A percentile compares a stretch with the other conserved stretches of the same genome.
phyloP scores from a whole-genome alignment of 2,888 invertebrate genomes.

The Diadromus collaris region DNA sequence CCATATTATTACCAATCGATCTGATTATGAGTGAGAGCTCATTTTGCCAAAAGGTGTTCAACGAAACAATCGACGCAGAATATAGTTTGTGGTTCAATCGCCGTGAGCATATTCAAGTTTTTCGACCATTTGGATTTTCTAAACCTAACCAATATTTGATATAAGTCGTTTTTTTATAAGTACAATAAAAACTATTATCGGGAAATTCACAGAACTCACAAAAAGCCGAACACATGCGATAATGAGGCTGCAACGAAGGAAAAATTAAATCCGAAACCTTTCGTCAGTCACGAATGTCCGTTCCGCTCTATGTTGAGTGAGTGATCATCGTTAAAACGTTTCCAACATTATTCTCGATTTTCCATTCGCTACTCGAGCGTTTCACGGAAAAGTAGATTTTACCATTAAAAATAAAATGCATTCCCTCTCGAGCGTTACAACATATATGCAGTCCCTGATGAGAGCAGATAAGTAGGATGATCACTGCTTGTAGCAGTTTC shows the following conservation, averaged over 20 bases:
- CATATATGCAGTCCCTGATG: background rate
- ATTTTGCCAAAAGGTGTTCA: no score
- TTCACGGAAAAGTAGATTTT: background rate
- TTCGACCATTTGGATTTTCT: no score
- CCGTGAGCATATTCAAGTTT: no score
- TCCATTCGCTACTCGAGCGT: background rate
- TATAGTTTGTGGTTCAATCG: no score
- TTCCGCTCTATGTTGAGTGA: background rate
- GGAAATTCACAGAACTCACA: background rate
- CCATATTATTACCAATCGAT: no score
- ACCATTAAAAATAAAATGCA: background rate
- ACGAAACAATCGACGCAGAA: no score
- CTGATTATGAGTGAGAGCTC: no score
- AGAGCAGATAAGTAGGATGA: background rate
- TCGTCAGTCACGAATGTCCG: background rate
- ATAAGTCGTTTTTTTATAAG: no score
- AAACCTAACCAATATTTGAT: no score
- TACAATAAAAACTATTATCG: no score
- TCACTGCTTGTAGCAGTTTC: background rate
- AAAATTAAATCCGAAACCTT: background rate
- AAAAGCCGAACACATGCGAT: background rate
- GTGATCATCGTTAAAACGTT: background rate
- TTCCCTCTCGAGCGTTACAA: background rate
- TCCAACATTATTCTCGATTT: background rate
- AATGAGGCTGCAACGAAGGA: background rate